Evolutionary conservation across 2,888 invertebrate genomes (phyloP), one percentile per base, ranked within the genome.

Genomic region (Microplitis manilae): DNA sequence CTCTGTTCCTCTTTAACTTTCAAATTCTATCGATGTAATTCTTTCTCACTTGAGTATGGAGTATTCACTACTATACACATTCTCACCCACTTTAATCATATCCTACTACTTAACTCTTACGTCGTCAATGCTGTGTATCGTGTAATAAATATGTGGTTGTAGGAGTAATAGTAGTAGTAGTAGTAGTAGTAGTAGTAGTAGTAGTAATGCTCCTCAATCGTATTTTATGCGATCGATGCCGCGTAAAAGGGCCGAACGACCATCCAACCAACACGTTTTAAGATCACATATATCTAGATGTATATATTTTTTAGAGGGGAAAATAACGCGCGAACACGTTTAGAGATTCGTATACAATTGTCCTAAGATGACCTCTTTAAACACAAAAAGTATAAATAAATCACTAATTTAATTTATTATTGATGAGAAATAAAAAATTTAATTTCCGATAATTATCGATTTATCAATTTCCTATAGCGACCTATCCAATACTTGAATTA

Each of bases 161-260:
- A 50, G 8, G 6, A 50, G 8, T 13, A 13, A 9, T 50, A 50
- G 50, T 50, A 50, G 50, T 50, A 50, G 9, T 9, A 50, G 50
- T 50, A 50, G 50, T 50, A 50, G 50, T 50, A 50, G 9, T 9
- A 50, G n/a, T n/a, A n/a, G 50, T 50, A 50, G 50, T 50, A 50
- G 50, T 50, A 50, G 9, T 9, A 50, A 50, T 9, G 79, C 80
- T 79, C 77, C 77, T 79, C 81, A 82, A 81, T 82, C 79, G 81
- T 79, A 79, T 80, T 80, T 80, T 76, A 78, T 78, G 77, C 81
- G 81, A 82, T 82, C 82, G 82, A 81, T 82, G 78, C 73, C 68
- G 73, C 68, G 75, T 79, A 77, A 79, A 80, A 79, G 78, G 78
- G 68, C 60, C 40, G 39, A 50, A 50, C 13, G 13, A 13, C 50